Evolutionary conservation across 2,888 invertebrate genomes (phyloP), one percentile per base, ranked within the genome.

Genomic region (Heliconius cydno): DNA sequence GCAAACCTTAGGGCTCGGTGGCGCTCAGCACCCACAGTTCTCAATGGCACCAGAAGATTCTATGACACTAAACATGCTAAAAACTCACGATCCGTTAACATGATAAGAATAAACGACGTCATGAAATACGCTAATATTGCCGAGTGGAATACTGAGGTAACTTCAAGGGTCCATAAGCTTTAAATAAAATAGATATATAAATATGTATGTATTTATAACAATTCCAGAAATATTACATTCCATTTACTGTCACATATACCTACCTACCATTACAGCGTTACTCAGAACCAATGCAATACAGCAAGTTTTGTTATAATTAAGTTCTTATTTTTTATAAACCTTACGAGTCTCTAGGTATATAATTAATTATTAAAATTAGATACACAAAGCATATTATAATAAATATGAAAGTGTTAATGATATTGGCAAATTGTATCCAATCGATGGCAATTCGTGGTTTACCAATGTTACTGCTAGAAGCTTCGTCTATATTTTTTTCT

Each of bases 51-150:
- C 7, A 85, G 85, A 73, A 84, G 84, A 15, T 95, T 95, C 82
- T 87, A 82, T 57, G 90, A 92, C 80, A 83, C 85, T 2, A 85
- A 83, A 46, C 78, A 82, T 72, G 84, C 87, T 28, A 77, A 52
- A 9, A 86, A 90, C n/a, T 38, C 82, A 6, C 90, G 90, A 65
- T 84, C 86, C n/a, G 85, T 89, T 25, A 89, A 90, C 65, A 94
- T 93, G 93, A 92, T 94, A 75, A 89, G 92, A 76, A 86, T 95
- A 72, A 95, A 95, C 80, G 95, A 95, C 81, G 66, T 91, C 75
- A 92, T 95, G 92, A 86, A 87, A 9, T 95, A 94, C 83, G 90
- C 90, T 2, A 85, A 90, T 70, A 82, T 3, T 38, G 30, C n/a
- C 9, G 73, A 73, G 15, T 60, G 57, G n/a, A 38, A 73, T 25